phyloP scores from a whole-genome alignment of 2,113 vertebrate species.

The Podarcis raffonei region DNA sequence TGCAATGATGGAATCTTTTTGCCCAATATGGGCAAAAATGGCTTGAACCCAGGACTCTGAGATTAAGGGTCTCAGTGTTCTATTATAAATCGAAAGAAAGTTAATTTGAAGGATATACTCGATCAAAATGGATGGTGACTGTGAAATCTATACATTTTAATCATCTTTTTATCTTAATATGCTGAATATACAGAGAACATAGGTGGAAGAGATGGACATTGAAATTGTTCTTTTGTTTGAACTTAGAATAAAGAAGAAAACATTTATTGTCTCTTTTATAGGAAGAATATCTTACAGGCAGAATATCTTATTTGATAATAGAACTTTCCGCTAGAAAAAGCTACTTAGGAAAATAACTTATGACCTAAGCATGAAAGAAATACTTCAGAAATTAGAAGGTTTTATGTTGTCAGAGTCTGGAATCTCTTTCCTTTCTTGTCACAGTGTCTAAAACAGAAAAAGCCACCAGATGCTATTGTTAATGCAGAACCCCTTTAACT shows the following conservation, averaged over 20 bases:
- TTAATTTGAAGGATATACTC: neutral
- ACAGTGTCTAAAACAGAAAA: constrained; percentile 34
- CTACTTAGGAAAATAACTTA: constrained; percentile 44
- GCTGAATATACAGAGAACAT: constrained; percentile 70
- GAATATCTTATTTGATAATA: constrained; percentile 40
- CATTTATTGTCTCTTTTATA: constrained; percentile 67
- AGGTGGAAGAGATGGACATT: constrained; percentile 62
- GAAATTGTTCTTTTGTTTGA: constrained; percentile 76
- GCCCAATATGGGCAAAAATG: no score
- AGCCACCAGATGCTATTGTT: constrained; percentile 44
- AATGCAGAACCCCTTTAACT: constrained; percentile 49
- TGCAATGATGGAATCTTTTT: no score
- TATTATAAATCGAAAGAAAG: neutral
- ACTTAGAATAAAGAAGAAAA: constrained; percentile 76
- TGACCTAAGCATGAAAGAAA: constrained; percentile 42
- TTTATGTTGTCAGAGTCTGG: constrained; percentile 48
- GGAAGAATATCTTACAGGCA: constrained; percentile 57
- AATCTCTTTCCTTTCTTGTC: constrained; percentile 42
- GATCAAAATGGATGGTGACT: constrained; percentile 42
- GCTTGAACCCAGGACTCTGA: no score
- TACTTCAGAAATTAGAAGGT: constrained; percentile 51
- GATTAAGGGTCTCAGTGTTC: neutral
- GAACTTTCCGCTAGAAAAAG: constrained; percentile 57
- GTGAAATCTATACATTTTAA: constrained; percentile 46
- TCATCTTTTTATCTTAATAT: constrained; percentile 55